These are phyloP conservation scores for Silvanus unidentatus DNA, from an alignment of 2,888 invertebrate genomes.

Conservation along the genomic window DNA sequence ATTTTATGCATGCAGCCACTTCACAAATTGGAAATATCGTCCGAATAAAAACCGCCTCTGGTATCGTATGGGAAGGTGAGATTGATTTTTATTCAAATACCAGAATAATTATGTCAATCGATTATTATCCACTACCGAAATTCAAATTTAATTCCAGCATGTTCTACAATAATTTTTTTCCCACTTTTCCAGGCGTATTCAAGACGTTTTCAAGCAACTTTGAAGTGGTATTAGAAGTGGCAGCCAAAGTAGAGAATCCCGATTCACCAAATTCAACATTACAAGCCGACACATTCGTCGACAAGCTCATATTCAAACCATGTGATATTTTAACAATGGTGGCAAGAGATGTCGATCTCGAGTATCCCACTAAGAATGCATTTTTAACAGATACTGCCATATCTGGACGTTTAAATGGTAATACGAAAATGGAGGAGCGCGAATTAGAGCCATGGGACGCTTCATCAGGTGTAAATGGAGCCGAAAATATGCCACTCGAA, in stretches of 20 bases:
- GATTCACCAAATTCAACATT: constrained; percentile 49
- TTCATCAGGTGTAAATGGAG: constrained; percentile 50
- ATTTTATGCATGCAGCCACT: constrained; percentile 85
- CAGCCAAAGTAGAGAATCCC: constrained; percentile 71
- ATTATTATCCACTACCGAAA: too few relatives aligned
- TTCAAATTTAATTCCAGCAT: too few relatives aligned
- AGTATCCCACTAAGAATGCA: constrained; percentile 81
- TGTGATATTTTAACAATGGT: constrained; percentile 79
- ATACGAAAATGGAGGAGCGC: constrained; percentile 56
- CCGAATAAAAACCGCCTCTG: constrained; percentile 76
- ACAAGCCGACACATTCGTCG: constrained; percentile 64
- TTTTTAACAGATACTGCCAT: constrained; percentile 89
- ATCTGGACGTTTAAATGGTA: constrained; percentile 58
- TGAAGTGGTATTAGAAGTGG: constrained; percentile 81
- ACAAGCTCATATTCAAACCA: constrained; percentile 77
- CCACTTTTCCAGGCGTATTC: constrained; percentile 63
- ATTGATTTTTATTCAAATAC: constrained; percentile 4
- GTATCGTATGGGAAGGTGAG: constrained; percentile 75
- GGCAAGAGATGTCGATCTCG: constrained; percentile 79
- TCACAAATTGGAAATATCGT: constrained; percentile 79
- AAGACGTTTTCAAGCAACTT: constrained; percentile 84
- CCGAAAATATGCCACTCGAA: constrained; percentile 54
- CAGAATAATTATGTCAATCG: neutral
- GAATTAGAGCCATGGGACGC: constrained; percentile 88
- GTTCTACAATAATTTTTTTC: too few relatives aligned